These are phyloP conservation scores for Clistopyga incitator DNA, from an alignment of 2,888 invertebrate genomes.

Conservation along the genomic window DNA sequence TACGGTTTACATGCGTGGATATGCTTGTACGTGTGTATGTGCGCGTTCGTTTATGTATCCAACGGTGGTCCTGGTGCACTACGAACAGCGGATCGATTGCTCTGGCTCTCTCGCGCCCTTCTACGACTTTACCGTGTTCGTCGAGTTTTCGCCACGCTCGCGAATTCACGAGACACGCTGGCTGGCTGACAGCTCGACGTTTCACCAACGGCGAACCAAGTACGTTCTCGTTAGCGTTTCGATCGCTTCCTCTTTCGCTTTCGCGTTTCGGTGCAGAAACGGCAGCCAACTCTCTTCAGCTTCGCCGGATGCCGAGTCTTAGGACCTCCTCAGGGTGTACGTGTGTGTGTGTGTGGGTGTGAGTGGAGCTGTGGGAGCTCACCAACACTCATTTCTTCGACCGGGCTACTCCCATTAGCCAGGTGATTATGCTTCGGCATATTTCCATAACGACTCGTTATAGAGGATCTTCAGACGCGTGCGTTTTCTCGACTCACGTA, in stretches of 20 bases:
- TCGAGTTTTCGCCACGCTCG: conserved; percentile 44
- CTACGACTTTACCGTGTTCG: conserved; percentile 47
- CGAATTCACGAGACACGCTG: conserved; percentile 55
- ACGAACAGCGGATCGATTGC: conserved; percentile 28
- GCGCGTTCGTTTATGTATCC: neutral
- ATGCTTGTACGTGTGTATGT: neutral
- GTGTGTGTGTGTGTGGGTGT: neutral
- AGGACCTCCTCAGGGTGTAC: conserved; percentile 52
- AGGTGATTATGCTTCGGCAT: conserved; percentile 81
- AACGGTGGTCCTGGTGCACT: neutral
- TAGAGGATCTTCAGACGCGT: conserved; percentile 70
- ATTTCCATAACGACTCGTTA: conserved; percentile 82
- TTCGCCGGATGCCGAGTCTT: conserved; percentile 40
- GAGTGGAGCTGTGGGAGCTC: conserved; percentile 1
- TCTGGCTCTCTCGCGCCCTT: conserved; percentile 14
- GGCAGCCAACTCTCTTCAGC: conserved; percentile 37
- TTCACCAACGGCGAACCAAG: conserved; percentile 12
- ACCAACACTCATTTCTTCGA: conserved; percentile 57
- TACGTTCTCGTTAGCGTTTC: conserved; percentile 64
- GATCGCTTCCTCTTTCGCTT: conserved; percentile 62
- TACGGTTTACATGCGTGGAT: neutral
- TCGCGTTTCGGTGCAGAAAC: conserved; percentile 6
- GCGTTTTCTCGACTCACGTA: conserved; percentile 34
- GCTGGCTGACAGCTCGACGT: conserved; percentile 48
- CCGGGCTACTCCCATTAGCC: conserved; percentile 76